Conservation (phyloP, 1,140 invertebrate species). For the Ylistrum balloti region DNA sequence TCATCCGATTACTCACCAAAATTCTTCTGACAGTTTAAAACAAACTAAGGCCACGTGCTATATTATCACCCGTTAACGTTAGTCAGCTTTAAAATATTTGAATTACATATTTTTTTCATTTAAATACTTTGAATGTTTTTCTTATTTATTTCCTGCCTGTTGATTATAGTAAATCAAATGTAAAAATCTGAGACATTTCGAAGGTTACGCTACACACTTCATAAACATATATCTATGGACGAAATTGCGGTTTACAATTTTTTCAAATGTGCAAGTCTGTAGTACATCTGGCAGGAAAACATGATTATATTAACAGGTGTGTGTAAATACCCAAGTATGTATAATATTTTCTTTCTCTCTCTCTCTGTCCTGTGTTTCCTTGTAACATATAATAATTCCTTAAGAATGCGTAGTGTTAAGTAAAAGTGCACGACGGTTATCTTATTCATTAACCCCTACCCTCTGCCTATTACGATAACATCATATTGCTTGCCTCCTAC, state of each 20-base stretch:
- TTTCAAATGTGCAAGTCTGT: neutral
- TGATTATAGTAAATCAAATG: neutral
- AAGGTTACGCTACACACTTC: neutral
- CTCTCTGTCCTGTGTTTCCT: no score
- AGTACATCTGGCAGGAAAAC: neutral
- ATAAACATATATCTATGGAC: neutral
- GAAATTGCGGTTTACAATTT: neutral
- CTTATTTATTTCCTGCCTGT: neutral
- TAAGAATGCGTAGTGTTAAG: no score
- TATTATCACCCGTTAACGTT: neutral
- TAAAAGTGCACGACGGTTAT: no score
- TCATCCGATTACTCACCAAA: neutral
- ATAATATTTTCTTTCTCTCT: neutral
- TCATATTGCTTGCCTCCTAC: no score
- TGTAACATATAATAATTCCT: no score
- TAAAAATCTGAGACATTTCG: neutral
- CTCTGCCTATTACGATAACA: no score
- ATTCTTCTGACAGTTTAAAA: neutral
- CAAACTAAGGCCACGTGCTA: neutral
- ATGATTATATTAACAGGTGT: neutral
- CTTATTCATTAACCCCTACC: no score
- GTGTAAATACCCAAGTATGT: neutral
- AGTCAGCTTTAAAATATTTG: neutral
- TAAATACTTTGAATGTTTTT: conserved; percentile 1
- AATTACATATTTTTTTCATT: neutral